phyloP scores from a whole-genome alignment of 2,888 invertebrate species.

The Nycteola revayana region DNA sequence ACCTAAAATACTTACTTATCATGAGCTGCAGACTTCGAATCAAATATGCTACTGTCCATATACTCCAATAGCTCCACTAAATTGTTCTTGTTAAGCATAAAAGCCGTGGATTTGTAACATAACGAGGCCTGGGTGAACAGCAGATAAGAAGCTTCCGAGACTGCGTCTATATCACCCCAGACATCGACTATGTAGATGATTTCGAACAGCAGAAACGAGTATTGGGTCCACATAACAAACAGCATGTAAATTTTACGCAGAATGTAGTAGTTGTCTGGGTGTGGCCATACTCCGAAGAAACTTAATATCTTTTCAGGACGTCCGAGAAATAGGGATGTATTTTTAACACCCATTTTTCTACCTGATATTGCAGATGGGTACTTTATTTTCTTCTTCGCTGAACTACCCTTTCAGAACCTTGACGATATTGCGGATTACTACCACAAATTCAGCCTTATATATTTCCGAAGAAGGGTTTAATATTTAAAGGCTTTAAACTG shows the following conservation, averaged over 20 bases:
- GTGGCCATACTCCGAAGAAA: slow-evolving; percentile 57
- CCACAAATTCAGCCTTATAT: neutral
- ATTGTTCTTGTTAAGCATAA: slow-evolving; percentile 48
- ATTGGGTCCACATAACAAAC: slow-evolving; percentile 52
- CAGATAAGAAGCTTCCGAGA: slow-evolving; percentile 62
- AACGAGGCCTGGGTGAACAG: slow-evolving; percentile 66
- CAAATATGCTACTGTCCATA: slow-evolving; percentile 51
- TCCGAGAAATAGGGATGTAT: slow-evolving; percentile 44
- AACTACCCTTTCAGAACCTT: neutral
- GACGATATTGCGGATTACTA: too few species aligned
- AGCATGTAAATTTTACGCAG: slow-evolving; percentile 43
- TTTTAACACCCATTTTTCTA: slow-evolving; percentile 39
- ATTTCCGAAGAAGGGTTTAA: slow-evolving; percentile 5
- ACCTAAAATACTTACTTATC: slow-evolving; percentile 45
- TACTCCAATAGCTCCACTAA: slow-evolving; percentile 41
- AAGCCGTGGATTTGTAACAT: slow-evolving; percentile 60
- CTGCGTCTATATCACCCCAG: slow-evolving; percentile 62
- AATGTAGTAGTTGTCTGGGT: slow-evolving; percentile 32
- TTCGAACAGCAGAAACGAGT: slow-evolving; percentile 58
- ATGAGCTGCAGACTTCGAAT: slow-evolving; percentile 43
- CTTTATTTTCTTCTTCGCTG: too few species aligned
- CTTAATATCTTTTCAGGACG: slow-evolving; percentile 49
- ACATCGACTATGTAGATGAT: slow-evolving; percentile 57
- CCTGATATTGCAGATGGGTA: too few species aligned
- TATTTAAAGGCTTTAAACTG: slow-evolving; percentile 7